Evolutionary conservation across 2,113 vertebrate genomes (phyloP).

Genomic region (Pachycephala philippinensis): DNA sequence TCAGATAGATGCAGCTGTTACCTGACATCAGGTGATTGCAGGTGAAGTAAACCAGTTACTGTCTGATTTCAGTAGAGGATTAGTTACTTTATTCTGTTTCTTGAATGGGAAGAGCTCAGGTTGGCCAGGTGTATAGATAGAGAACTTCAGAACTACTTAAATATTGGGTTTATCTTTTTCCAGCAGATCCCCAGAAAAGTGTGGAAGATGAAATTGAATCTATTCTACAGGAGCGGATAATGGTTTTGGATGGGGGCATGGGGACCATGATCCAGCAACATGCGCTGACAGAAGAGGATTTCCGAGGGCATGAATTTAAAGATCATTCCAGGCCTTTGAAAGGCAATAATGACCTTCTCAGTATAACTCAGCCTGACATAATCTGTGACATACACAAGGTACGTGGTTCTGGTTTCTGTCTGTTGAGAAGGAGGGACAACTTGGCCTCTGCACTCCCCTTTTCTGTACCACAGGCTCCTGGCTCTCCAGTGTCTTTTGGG

Average conservation of each 20-base stretch:
- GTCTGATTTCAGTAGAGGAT: background rate
- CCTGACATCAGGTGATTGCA: background rate
- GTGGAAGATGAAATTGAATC: constrained; percentile 77
- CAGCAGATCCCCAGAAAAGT: background rate
- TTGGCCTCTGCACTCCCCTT: background rate
- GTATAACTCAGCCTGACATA: constrained; percentile 85
- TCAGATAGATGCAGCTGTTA: background rate
- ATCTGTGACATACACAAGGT: constrained; percentile 94
- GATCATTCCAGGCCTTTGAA: constrained; percentile 83
- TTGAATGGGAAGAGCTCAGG: background rate
- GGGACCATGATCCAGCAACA: constrained; percentile 95
- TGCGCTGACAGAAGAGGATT: constrained; percentile 81
- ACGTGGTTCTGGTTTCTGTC: background rate
- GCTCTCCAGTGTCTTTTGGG: background rate
- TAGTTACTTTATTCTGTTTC: background rate
- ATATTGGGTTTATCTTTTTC: background rate
- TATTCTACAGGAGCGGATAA: constrained; percentile 82
- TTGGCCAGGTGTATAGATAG: background rate
- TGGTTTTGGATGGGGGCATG: constrained; percentile 96
- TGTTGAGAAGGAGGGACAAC: background rate
- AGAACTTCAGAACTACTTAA: background rate
- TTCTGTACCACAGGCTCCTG: background rate
- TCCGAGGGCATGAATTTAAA: constrained; percentile 86
- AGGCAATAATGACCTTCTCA: constrained; percentile 95
- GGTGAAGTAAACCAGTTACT: background rate